Conservation (phyloP, 2,113 vertebrate species). For the Electrona antarctica region DNA sequence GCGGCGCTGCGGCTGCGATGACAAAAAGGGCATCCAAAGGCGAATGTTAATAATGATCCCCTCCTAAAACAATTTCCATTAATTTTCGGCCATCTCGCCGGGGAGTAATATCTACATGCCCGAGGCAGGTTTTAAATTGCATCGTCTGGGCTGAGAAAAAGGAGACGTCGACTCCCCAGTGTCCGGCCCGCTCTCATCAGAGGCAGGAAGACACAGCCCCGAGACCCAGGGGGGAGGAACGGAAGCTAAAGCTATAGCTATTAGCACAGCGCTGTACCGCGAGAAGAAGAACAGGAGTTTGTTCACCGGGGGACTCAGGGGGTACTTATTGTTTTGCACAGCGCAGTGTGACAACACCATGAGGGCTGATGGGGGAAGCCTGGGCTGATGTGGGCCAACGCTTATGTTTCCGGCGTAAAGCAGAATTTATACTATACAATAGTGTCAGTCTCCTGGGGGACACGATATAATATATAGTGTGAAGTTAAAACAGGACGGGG, state of each 20-base stretch:
- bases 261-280: conserved; percentile 47
- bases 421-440: too few relatives aligned
- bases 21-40: conserved; percentile 84
- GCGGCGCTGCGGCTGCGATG: conserved; percentile 60
- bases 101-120: conserved; percentile 84
- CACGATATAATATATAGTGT: too few relatives aligned
- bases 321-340: conserved; percentile 33
- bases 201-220: conserved; percentile 55
- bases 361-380: too few relatives aligned
- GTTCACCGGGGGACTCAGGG: not conserved
- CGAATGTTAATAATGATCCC: conserved; percentile 84
- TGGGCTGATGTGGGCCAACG: too few relatives aligned
- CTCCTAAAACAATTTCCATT: conserved; percentile 85
- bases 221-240: conserved; percentile 67
- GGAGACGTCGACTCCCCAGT: conserved; percentile 74
- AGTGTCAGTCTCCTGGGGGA: too few relatives aligned
- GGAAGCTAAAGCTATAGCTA: conserved; percentile 39
- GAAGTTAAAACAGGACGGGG: too few relatives aligned
- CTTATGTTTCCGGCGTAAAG: too few relatives aligned
- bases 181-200: conserved; percentile 74
- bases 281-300: conserved; percentile 13
- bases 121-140: conserved; percentile 84
- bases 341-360: too few relatives aligned
- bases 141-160: conserved; percentile 75
- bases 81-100: conserved; percentile 78